Percentiles rank a stretch among this genome's conserved stretches.
Evolutionary conservation across 2,888 invertebrate genomes (phyloP).

Genomic region (Tenthredo scrophulariae): DNA sequence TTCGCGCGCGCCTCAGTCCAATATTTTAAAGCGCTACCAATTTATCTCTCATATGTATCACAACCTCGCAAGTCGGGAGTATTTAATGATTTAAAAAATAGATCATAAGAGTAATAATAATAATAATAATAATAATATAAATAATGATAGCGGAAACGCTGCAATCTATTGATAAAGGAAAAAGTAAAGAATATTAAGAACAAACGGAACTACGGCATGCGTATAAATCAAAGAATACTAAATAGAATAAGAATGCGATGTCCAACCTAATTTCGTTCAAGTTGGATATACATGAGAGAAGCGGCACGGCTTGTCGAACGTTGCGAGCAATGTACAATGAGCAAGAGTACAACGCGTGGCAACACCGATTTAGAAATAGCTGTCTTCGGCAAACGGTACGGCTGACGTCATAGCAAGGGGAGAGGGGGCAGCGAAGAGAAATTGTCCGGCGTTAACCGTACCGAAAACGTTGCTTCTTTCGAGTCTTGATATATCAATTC

Average conservation of each 20-base stretch:
- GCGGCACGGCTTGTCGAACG: constrained; percentile 1
- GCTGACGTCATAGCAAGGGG: constrained; percentile 35
- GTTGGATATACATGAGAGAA: constrained; percentile 7
- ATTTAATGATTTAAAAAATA: background rate
- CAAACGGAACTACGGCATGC: background rate
- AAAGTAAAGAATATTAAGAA: background rate
- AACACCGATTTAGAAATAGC: constrained; percentile 52
- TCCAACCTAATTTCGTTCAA: constrained; percentile 34
- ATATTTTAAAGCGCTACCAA: constrained; percentile 37
- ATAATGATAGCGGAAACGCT: background rate
- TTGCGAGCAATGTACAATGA: constrained; percentile 39
- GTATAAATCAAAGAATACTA: background rate
- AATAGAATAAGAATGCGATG: constrained; percentile 5
- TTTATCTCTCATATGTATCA: background rate
- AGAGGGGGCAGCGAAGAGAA: constrained; percentile 23
- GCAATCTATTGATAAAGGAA: background rate
- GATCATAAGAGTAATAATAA: background rate
- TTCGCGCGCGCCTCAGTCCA: constrained; percentile 19
- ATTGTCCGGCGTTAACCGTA: constrained; percentile 37
- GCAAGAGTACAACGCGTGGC: constrained; percentile 50
- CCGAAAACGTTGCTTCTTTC: constrained; percentile 33
- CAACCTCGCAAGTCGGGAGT: background rate
- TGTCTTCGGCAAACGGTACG: constrained; percentile 46
- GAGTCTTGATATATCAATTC: background rate
- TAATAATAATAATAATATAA: background rate